These are phyloP conservation scores for Chrysochloris asiatica DNA, from an alignment of 2,113 vertebrate species.

Conservation along the genomic window DNA sequence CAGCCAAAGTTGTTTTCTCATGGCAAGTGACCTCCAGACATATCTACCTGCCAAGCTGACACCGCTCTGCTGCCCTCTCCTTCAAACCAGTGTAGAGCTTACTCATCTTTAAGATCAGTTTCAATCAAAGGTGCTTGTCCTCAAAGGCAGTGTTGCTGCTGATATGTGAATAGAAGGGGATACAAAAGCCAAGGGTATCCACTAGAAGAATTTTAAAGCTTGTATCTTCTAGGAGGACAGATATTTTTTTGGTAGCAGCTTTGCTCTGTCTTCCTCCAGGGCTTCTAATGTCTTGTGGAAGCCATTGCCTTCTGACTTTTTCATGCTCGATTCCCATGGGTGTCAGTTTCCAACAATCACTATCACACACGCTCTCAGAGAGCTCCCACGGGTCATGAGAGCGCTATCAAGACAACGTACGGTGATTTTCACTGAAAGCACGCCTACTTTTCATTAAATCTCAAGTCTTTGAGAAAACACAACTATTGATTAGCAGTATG, in stretches of 20 bases:
- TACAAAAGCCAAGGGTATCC: background rate
- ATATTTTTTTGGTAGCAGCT: background rate
- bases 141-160: background rate
- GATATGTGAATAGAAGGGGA: background rate
- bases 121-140: background rate
- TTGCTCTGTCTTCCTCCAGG: background rate
- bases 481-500: background rate
- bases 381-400: background rate
- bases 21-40: background rate
- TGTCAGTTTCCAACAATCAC: background rate
- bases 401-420: background rate
- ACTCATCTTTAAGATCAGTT: background rate
- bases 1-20: background rate
- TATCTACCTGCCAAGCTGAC: background rate
- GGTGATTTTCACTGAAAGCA: background rate
- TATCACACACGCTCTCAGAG: background rate
- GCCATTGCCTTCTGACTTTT: background rate
- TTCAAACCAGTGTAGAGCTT: background rate
- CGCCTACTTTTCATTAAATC: background rate
- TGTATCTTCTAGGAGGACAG: background rate
- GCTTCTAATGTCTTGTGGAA: background rate
- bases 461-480: background rate
- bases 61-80: background rate
- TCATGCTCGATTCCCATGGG: fast-evolving
- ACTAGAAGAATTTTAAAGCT: background rate